Conservation (phyloP, 2,113 vertebrate species). For the Rhea pennata region DNA sequence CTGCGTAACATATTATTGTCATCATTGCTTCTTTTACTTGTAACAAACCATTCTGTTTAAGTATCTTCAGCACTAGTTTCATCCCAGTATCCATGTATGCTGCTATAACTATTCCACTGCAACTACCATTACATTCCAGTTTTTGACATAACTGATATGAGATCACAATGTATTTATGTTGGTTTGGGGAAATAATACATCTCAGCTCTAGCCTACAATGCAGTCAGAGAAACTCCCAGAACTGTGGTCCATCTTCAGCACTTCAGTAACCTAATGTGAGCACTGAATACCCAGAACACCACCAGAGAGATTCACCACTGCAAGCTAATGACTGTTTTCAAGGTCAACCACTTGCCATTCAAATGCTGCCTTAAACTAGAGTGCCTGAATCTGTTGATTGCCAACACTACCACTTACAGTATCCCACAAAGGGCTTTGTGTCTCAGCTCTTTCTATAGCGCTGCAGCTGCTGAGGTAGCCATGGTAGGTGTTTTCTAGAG, state of each 20-base stretch:
- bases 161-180: constrained; percentile 69
- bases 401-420: constrained; percentile 79
- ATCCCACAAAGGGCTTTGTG: constrained; percentile 80
- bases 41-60: constrained; percentile 72
- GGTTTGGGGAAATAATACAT: constrained; percentile 72
- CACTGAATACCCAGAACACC: constrained; percentile 76
- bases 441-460: constrained; percentile 67
- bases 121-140: constrained; percentile 79
- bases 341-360: constrained; percentile 83
- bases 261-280: constrained; percentile 71
- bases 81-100: constrained; percentile 77
- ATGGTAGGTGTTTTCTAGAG: constrained; percentile 75
- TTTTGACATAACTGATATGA: constrained; percentile 70
- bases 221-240: constrained; percentile 69
- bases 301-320: constrained; percentile 74
- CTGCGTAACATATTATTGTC: constrained; percentile 71
- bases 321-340: constrained; percentile 75
- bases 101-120: constrained; percentile 79
- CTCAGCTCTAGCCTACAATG: constrained; percentile 77
- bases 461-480: constrained; percentile 76
- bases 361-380: constrained; percentile 87
- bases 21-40: constrained; percentile 67
- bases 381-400: constrained; percentile 85
- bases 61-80: constrained; percentile 73
- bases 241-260: constrained; percentile 73